Evolutionary conservation across 2,113 vertebrate genomes (phyloP).

Genomic region (Calyptommatus sinebrachiatus): DNA sequence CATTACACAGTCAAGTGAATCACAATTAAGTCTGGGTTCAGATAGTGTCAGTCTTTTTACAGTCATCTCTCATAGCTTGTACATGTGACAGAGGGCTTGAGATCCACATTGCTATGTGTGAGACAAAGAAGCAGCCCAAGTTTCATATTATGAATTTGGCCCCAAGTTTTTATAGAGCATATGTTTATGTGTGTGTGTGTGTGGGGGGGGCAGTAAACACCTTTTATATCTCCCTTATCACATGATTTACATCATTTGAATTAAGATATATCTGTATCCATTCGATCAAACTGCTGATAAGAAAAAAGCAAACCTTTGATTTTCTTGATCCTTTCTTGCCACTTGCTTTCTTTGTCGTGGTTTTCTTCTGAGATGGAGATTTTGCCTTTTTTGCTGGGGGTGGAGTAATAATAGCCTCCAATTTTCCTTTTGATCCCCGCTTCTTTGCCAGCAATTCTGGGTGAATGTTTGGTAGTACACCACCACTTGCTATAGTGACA

Average conservation of each 20-base stretch:
- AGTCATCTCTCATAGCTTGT: too few relatives aligned
- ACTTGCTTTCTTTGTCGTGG: slow-evolving; percentile 78
- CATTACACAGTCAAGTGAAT: slow-evolving; percentile 18
- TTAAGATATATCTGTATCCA: background rate
- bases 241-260: too few relatives aligned
- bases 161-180: too few relatives aligned
- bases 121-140: too few relatives aligned
- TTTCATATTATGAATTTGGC: too few relatives aligned
- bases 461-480: slow-evolving; percentile 96
- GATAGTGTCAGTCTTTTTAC: too few relatives aligned
- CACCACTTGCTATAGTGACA: slow-evolving; percentile 96
- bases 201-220: too few relatives aligned
- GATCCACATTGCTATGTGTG: too few relatives aligned
- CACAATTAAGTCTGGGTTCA: background rate
- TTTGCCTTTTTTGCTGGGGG: slow-evolving; percentile 91
- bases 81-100: too few relatives aligned
- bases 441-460: slow-evolving; percentile 96
- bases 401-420: slow-evolving; percentile 90
- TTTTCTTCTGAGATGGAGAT: slow-evolving; percentile 84
- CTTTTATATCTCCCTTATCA: too few relatives aligned
- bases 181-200: too few relatives aligned
- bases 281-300: background rate
- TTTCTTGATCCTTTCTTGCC: slow-evolving; percentile 84
- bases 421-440: slow-evolving; percentile 89
- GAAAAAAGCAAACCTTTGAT: slow-evolving; percentile 78